These are phyloP conservation scores for Margaritifera margaritifera DNA, from an alignment of 2,888 invertebrate genomes.

Conservation along the genomic window DNA sequence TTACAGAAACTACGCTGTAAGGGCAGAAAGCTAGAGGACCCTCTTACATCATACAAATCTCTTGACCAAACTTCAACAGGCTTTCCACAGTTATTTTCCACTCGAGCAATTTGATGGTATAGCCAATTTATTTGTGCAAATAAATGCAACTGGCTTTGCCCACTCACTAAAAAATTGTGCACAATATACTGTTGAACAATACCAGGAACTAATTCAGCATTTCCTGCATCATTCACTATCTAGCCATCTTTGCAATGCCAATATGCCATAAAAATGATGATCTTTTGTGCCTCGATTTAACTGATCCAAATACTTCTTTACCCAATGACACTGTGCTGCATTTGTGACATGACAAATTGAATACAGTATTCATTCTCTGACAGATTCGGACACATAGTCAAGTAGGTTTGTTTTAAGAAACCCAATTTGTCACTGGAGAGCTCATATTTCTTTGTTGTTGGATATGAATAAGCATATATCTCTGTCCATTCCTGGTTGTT, in stretches of 20 bases:
- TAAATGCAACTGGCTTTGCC: constrained; percentile 12
- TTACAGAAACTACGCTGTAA: constrained; percentile 17
- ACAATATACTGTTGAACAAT: constrained; percentile 8
- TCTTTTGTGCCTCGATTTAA: constrained; percentile 5
- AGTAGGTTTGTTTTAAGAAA: constrained; percentile 10
- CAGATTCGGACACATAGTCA: constrained; percentile 5
- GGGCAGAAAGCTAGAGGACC: constrained; percentile 17
- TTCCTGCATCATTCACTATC: constrained; percentile 1
- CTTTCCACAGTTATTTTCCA: constrained; percentile 16
- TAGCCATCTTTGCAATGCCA: constrained; percentile 10
- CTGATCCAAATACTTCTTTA: constrained; percentile 12
- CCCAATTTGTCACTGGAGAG: constrained; percentile 1
- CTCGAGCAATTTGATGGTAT: not conserved
- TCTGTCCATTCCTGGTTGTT: constrained; percentile 7
- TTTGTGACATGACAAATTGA: constrained; percentile 5
- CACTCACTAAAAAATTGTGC: constrained; percentile 10
- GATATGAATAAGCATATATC: constrained; percentile 5
- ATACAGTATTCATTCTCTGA: constrained; percentile 2
- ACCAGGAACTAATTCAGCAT: constrained; percentile 7
- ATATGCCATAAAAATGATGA: constrained; percentile 17
- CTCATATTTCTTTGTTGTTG: constrained; percentile 2
- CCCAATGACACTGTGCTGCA: constrained; percentile 5
- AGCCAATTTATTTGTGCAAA: constrained; percentile 20
- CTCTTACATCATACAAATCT: constrained; percentile 6
- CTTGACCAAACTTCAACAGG: constrained; percentile 15